Conservation (phyloP, 1,140 invertebrate genomes). For the Cotesia glomerata region DNA sequence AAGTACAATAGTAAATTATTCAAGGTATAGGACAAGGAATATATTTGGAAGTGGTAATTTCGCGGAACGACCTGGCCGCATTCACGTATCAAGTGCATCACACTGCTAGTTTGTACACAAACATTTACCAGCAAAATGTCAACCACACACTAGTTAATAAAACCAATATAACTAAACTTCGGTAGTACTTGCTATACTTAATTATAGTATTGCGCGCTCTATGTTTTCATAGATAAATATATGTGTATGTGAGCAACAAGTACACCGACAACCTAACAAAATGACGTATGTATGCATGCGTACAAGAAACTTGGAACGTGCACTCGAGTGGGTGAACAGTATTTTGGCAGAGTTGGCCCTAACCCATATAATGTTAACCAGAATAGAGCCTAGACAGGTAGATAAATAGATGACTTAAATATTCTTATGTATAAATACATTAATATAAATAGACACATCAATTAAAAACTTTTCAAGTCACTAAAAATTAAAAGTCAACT, state of each 20-base stretch:
- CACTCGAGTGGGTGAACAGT: conserved; percentile 40
- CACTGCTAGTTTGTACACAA: conserved; percentile 17
- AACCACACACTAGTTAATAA: background rate
- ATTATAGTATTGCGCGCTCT: background rate
- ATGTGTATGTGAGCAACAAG: background rate
- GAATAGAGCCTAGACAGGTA: conserved; percentile 44
- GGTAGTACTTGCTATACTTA: background rate
- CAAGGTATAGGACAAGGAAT: conserved; percentile 32
- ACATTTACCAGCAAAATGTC: conserved; percentile 18
- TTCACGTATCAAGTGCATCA: conserved; percentile 50
- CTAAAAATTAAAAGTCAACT: background rate
- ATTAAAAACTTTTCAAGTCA: background rate
- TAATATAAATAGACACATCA: conserved; percentile 17
- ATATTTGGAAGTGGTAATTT: conserved; percentile 46
- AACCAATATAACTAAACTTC: background rate
- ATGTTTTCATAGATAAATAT: background rate
- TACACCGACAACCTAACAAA: background rate
- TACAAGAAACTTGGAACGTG: conserved; percentile 16
- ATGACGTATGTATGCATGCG: conserved; percentile 1
- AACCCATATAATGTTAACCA: conserved; percentile 49
- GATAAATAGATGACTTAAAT: conserved; percentile 33
- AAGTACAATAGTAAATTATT: background rate
- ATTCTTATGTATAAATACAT: too few species aligned
- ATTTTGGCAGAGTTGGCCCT: conserved; percentile 50
- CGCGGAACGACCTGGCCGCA: conserved; percentile 46